Evolutionary conservation across 2,888 invertebrate species (phyloP), one percentile per base, ranked within the genome.

Genomic region (Lydus trimaculatus): DNA sequence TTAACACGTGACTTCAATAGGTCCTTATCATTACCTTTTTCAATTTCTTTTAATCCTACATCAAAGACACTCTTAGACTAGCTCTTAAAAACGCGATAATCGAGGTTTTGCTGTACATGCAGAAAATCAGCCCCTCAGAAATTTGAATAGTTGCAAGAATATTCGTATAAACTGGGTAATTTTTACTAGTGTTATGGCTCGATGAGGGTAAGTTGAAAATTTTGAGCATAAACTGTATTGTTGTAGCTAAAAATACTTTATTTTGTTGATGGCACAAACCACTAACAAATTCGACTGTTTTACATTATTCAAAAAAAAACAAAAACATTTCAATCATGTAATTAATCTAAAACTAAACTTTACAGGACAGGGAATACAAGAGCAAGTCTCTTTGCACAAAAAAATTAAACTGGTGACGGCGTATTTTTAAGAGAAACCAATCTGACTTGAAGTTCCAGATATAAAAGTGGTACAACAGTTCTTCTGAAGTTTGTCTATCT

Each of bases 191-290:
- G n/a, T n/a, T n/a, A n/a, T n/a, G n/a, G n/a, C n/a, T n/a, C n/a
- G n/a, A n/a, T n/a, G n/a, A n/a, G n/a, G n/a, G n/a, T n/a, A n/a
- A n/a, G n/a, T n/a, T n/a, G n/a, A n/a, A n/a, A n/a, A 48, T 48
- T 48, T 17, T n/a, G 48, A 8, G 9, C 20, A 48, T 17, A 48
- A 48, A 48, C 20, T 48, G n/a, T 7, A 48, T 20, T 48, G 20
- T 9, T 20, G 8, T 48, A 48, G 48, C 48, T 48, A 9, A 64
- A 58, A 58, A 64, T 64, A 64, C 15, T 64, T 64, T 64, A 64
- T 64, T 64, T 39, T 58, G 64, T 64, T 58, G 25, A 64, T 64
- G 39, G 39, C 39, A 64, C 39, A 43, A 48, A 20, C 20, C 48
- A 48, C n/a, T 20, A 20, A 48, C 20, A 48, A 48, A 1, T 48